A percentile compares a stretch with the other conserved stretches of the same genome.
phyloP scores from a whole-genome alignment of 1,140 invertebrate genomes.

The Papilio dardanus region DNA sequence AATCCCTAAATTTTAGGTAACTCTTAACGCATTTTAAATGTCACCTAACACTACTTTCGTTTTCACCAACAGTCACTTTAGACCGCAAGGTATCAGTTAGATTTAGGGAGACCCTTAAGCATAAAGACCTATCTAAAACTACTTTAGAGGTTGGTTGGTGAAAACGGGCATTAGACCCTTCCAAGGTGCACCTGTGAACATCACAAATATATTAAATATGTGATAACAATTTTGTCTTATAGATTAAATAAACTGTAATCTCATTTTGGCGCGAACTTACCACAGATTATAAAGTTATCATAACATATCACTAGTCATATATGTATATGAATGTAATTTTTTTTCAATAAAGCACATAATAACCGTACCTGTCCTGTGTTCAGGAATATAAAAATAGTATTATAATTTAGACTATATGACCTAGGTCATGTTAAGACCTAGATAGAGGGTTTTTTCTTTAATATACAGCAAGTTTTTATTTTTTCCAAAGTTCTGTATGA shows the following conservation, averaged over 20 bases:
- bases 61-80: no score
- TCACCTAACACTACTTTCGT: no score
- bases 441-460: background rate
- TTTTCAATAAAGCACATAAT: slow-evolving; percentile 60
- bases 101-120: no score
- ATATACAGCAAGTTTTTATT: background rate
- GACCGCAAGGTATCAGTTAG: no score
- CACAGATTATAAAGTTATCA: slow-evolving; percentile 72
- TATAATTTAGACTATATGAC: slow-evolving; percentile 52
- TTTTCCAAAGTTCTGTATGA: background rate
- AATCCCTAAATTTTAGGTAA: no score
- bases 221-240: slow-evolving; percentile 31
- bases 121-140: no score
- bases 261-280: slow-evolving; percentile 50
- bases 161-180: slow-evolving; percentile 43
- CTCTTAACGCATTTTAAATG: no score
- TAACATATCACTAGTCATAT: slow-evolving; percentile 81
- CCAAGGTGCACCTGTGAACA: slow-evolving; percentile 65
- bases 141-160: no score
- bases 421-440: slow-evolving; percentile 19
- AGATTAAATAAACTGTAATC: slow-evolving; percentile 47
- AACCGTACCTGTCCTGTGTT: slow-evolving; percentile 79
- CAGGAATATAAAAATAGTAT: slow-evolving; percentile 70
- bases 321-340: slow-evolving; percentile 52
- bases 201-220: slow-evolving; percentile 38